Conservation (phyloP, 2,113 vertebrate species). For the Oenanthe melanoleuca region DNA sequence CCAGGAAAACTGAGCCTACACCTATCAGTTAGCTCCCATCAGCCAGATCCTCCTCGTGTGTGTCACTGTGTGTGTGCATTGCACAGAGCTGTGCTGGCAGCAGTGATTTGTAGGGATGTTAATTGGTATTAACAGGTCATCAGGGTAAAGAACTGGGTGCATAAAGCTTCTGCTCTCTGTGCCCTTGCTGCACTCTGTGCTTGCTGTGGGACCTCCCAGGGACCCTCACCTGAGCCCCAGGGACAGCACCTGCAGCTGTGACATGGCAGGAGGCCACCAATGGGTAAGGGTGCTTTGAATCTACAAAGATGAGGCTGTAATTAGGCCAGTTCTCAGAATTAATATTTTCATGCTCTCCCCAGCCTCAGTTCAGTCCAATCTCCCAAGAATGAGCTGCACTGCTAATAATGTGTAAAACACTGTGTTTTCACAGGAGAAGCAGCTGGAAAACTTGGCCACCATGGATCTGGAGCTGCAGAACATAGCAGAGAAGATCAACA, state of each 20-base stretch:
- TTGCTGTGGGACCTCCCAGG: background rate
- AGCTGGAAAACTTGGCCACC: conserved; percentile 87
- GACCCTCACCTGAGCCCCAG: background rate
- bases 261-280: accelerated
- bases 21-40: background rate
- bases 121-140: background rate
- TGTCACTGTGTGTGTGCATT: accelerated
- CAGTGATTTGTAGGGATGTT: background rate
- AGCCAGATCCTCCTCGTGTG: accelerated
- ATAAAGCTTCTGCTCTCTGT: background rate
- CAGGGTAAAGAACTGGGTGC: background rate
- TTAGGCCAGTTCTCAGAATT: background rate
- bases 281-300: background rate
- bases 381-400: accelerated
- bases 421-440: conserved; percentile 79
- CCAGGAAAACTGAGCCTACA: background rate
- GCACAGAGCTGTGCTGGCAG: background rate
- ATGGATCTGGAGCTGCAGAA: conserved; percentile 92
- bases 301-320: background rate
- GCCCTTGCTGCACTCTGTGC: background rate
- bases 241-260: background rate
- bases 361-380: background rate
- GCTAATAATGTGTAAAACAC: background rate
- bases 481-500: conserved; percentile 85
- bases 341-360: background rate